Base-by-base conservation (phyloP, 2,888 invertebrate genomes). In the Exephanes ischioxanthus region DNA sequence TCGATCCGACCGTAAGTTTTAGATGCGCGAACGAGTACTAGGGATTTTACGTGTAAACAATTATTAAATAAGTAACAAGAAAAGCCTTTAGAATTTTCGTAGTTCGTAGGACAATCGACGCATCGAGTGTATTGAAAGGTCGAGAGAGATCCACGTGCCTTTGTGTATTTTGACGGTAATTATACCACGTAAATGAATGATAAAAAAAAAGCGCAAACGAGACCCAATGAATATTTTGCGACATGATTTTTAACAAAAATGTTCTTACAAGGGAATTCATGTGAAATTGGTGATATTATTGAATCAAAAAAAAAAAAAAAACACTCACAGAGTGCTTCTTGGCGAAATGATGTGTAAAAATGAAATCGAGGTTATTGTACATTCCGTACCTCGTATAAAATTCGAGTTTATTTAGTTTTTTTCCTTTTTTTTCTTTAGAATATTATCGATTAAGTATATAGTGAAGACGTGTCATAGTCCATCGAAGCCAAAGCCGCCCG, bases 401-500 rank as follows among this genome's bases (percentile, higher is more conserved):
- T 9, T 11, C 14, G 61, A 19, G 30, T 30, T 30, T 16, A 11
- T 3, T 11, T 37, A 37, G 37, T 37, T 11, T 77, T 67, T 77
- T 53, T 30, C 37, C 45, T 48, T 16, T 63, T 63, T 37, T 16
- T 72, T 75, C 70, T 79, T 81, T 75, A 75, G 70, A 71, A 77
- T 78, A 45, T 80, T 73, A 72, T 80, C 66, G 30, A 66, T 48
- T 78, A 80, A 80, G 71, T 86, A 83, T 71, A 82, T 81, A 80
- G 84, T 80, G 85, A 85, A 87, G 87, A 91, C 89, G 89, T 90
- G 89, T 92, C 89, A 92, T 93, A 93, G 92, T 93, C 93, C 90
- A 87, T 91, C 90, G 91, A 93, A 93, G 90, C 93, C 93, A 93
- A 93, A 93, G 55, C 55, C 55, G 93, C 87, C 87, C 83, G 78